A percentile compares a stretch with the other conserved stretches of the same genome.
These are phyloP conservation scores for Philotrypesis tridentata DNA, from an alignment of 1,140 invertebrate genomes.

Conservation along the genomic window DNA sequence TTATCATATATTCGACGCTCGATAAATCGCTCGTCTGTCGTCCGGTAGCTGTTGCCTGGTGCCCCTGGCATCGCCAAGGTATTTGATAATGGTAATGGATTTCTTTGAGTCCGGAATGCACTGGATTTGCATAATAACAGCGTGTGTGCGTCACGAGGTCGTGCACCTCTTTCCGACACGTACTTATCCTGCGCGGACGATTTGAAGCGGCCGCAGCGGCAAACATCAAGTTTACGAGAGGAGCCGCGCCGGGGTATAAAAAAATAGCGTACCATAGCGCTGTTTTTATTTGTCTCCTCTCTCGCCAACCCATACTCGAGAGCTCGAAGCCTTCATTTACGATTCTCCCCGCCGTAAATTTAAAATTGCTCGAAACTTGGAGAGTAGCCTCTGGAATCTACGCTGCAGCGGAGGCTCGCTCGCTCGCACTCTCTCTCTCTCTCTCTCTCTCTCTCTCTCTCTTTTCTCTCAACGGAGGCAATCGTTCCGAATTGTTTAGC, in stretches of 20 bases:
- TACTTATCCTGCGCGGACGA: background rate
- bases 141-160: background rate
- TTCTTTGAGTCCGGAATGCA: background rate
- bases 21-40: constrained; percentile 13
- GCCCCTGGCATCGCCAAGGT: background rate
- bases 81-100: background rate
- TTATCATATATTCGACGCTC: constrained; percentile 20
- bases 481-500: constrained; percentile 24
- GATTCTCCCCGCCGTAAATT: constrained; percentile 23
- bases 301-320: background rate
- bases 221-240: background rate
- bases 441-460: too few species aligned
- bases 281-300: constrained; percentile 7
- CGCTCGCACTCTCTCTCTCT: too few species aligned
- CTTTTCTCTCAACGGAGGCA: too few species aligned
- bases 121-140: background rate
- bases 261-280: background rate
- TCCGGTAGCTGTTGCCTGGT: background rate
- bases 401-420: too few species aligned
- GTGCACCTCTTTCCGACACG: background rate
- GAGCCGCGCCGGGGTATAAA: background rate
- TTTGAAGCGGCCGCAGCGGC: background rate
- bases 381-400: background rate
- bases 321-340: constrained; percentile 26
- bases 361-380: constrained; percentile 3